These are phyloP conservation scores for Pseudochromis fuscus DNA, from an alignment of 2,797 vertebrate species.

Conservation along the genomic window DNA sequence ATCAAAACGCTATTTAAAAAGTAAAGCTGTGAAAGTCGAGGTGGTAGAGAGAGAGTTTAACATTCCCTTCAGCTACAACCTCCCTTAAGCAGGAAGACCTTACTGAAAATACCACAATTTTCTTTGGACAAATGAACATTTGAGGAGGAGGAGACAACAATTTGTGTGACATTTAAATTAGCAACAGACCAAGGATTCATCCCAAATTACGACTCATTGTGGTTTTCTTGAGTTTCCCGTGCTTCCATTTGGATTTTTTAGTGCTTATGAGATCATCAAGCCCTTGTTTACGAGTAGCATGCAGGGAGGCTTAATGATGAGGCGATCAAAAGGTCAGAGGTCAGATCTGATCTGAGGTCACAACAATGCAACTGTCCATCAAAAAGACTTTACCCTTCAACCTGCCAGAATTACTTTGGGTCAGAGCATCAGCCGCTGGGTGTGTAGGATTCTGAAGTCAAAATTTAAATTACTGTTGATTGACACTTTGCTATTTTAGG, in stretches of 20 bases:
- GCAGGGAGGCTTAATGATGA: not conserved
- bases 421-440: conserved; percentile 8
- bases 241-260: not conserved
- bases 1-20: not conserved
- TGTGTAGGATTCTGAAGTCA: rapidly evolving
- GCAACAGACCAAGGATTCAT: too few relatives aligned
- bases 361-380: not conserved
- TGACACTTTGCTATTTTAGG: conserved; percentile 1
- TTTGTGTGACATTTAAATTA: not conserved
- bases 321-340: not conserved
- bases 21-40: not conserved
- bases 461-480: conserved; percentile 2
- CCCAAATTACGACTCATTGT: not conserved
- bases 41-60: not conserved
- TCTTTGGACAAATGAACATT: too few relatives aligned
- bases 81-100: not conserved
- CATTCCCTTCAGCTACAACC: not conserved
- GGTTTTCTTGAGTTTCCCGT: not conserved
- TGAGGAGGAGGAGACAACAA: too few relatives aligned
- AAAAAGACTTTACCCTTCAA: not conserved
- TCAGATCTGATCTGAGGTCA: not conserved
- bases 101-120: too few relatives aligned
- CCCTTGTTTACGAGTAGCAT: not conserved
- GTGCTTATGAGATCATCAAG: too few relatives aligned
- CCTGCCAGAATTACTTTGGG: not conserved